Evolutionary conservation across 2,113 vertebrate species (phyloP).

Genomic region (Nicator chloris): DNA sequence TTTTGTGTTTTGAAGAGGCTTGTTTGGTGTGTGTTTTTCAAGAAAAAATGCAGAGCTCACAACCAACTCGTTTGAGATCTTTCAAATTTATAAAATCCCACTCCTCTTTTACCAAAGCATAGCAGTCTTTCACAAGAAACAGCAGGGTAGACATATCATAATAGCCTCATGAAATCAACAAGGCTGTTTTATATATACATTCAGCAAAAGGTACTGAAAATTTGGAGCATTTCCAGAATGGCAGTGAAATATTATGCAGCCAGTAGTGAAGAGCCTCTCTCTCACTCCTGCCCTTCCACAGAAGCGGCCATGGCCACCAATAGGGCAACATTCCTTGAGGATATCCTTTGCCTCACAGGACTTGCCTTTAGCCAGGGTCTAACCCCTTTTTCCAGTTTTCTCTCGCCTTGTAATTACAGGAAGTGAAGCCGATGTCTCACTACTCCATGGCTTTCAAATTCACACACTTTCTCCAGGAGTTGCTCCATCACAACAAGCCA

Average conservation of each 20-base stretch:
- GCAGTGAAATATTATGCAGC: background rate
- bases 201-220: background rate
- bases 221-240: background rate
- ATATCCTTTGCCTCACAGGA: background rate
- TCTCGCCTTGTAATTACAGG: background rate
- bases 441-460: background rate
- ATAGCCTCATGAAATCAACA: background rate
- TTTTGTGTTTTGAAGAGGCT: background rate
- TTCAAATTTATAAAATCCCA: background rate
- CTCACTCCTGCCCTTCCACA: background rate
- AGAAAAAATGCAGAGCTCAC: background rate
- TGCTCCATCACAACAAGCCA: background rate
- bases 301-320: accelerated
- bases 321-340: background rate
- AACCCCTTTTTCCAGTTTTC: background rate
- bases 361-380: background rate
- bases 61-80: background rate
- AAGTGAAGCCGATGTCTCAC: background rate
- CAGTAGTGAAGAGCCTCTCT: background rate
- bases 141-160: background rate
- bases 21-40: background rate
- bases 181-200: background rate
- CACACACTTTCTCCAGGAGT: background rate
- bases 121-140: background rate
- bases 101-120: background rate